Evolutionary conservation across 2,113 vertebrate genomes (phyloP).

Genomic region (Otis tarda): DNA sequence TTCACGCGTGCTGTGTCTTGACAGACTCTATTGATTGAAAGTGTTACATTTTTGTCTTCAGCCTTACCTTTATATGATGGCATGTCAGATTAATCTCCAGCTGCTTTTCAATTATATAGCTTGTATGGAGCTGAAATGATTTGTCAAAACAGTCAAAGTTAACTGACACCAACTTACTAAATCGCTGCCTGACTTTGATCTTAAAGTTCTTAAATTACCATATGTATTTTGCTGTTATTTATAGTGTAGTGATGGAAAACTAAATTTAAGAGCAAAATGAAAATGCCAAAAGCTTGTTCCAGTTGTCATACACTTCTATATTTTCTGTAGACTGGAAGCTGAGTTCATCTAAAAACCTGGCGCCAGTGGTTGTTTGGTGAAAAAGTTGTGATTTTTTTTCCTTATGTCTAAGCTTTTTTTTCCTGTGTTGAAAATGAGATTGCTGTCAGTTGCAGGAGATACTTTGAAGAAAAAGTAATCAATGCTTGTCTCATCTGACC

Average conservation of each 20-base stretch:
- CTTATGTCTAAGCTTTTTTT: background rate
- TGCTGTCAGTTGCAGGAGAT: background rate
- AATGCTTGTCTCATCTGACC: background rate
- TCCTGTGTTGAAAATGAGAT: background rate
- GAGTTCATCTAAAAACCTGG: background rate
- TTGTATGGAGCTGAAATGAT: background rate
- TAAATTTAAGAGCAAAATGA: background rate
- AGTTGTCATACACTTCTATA: background rate
- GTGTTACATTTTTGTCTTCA: background rate
- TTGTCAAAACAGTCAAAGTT: background rate
- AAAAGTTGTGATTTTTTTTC: background rate
- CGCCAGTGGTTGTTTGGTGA: background rate
- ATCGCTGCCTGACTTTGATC: background rate
- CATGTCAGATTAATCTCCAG: background rate
- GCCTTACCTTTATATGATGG: background rate
- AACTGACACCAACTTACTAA: background rate
- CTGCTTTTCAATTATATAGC: fast-evolving
- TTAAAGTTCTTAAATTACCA: background rate
- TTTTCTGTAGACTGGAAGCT: background rate
- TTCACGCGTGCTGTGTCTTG: background rate
- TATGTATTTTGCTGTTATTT: background rate
- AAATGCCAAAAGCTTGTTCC: background rate
- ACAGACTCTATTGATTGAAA: background rate
- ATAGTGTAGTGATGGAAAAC: background rate
- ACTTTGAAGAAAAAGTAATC: background rate